These are phyloP conservation scores for Dromiciops gliroides DNA, from an alignment of 2,113 vertebrate genomes.

Conservation along the genomic window DNA sequence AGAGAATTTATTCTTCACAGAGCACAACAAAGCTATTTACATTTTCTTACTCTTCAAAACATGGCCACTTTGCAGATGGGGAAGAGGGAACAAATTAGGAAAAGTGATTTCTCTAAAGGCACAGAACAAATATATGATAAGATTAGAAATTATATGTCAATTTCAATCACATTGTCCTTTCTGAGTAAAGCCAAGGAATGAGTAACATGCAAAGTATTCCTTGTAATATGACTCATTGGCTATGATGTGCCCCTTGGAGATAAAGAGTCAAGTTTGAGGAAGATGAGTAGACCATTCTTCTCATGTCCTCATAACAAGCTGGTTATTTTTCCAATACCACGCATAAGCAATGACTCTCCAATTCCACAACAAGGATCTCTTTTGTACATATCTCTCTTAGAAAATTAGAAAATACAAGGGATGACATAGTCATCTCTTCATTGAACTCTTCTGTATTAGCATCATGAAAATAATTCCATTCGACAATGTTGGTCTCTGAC, in stretches of 20 bases:
- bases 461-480: background rate
- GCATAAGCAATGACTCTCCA: background rate
- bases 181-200: background rate
- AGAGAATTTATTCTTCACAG: background rate
- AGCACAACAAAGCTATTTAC: background rate
- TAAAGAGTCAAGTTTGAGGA: background rate
- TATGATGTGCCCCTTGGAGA: background rate
- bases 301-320: background rate
- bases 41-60: background rate
- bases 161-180: background rate
- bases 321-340: background rate
- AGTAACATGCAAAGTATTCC: background rate
- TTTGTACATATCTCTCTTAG: background rate
- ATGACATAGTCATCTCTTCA: background rate
- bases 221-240: background rate
- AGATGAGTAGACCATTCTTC: background rate
- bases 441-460: background rate
- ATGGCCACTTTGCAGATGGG: background rate
- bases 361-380: background rate
- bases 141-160: background rate
- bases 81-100: background rate
- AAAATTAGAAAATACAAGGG: background rate
- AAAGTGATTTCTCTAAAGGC: background rate
- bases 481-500: background rate
- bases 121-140: background rate